phyloP scores from a whole-genome alignment of 2,113 vertebrate genomes.

The Perccottus glenii region DNA sequence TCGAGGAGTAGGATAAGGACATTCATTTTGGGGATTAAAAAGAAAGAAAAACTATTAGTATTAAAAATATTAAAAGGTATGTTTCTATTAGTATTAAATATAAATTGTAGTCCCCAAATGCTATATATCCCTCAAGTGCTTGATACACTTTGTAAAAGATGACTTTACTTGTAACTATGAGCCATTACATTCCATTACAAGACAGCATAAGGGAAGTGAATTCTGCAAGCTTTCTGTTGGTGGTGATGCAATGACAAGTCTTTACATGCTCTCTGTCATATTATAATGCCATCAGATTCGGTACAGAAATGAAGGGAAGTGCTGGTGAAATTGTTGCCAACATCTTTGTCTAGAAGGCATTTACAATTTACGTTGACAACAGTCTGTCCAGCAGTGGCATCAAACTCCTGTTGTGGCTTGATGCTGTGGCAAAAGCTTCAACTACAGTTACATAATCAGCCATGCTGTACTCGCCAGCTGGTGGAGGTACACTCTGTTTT shows the following conservation, averaged over 20 bases:
- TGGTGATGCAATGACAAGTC: not conserved
- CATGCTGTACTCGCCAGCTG: slow-evolving; percentile 66
- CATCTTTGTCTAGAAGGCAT: slow-evolving; percentile 40
- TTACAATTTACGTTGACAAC: slow-evolving; percentile 14
- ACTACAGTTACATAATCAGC: slow-evolving; percentile 68
- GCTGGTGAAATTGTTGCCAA: not conserved
- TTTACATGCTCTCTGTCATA: not conserved
- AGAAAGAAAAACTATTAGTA: too few relatives aligned
- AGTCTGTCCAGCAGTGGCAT: not conserved
- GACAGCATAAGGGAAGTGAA: not conserved
- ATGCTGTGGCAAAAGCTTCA: slow-evolving; percentile 51
- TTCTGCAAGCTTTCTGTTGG: not conserved
- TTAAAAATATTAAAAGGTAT: too few relatives aligned
- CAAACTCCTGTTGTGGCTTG: slow-evolving; percentile 24
- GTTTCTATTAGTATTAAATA: too few relatives aligned
- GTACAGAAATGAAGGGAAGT: slow-evolving; percentile 7
- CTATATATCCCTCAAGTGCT: too few relatives aligned
- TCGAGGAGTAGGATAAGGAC: too few relatives aligned
- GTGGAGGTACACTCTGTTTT: slow-evolving; percentile 54
- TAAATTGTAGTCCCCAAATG: too few relatives aligned
- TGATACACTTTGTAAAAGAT: too few relatives aligned
- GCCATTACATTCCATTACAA: too few relatives aligned
- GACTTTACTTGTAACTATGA: too few relatives aligned
- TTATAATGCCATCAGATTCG: not conserved
- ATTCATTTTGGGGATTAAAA: too few relatives aligned